Percentiles rank a stretch among this genome's conserved stretches.
These are phyloP conservation scores for Hystrix brachyura DNA, from an alignment of 2,113 vertebrate genomes.

Conservation along the genomic window DNA sequence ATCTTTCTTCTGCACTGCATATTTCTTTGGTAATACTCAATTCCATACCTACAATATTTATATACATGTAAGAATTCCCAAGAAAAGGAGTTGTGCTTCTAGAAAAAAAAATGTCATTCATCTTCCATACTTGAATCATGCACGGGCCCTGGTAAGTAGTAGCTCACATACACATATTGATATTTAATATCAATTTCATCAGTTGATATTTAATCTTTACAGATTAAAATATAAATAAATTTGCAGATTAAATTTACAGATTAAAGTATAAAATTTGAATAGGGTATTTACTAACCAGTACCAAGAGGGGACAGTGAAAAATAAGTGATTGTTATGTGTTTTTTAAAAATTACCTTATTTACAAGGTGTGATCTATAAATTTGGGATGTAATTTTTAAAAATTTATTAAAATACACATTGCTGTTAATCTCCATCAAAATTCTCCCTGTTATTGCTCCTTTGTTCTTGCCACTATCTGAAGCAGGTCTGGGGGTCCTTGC, in stretches of 20 bases:
- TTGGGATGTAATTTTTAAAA: background rate
- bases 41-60: background rate
- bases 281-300: background rate
- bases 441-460: background rate
- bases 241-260: background rate
- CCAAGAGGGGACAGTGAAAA: background rate
- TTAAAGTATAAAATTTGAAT: background rate
- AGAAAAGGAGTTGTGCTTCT: background rate
- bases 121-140: background rate
- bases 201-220: no score
- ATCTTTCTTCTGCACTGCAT: background rate
- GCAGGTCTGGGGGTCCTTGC: background rate
- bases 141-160: accelerated
- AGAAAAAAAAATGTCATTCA: background rate
- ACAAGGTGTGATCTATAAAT: background rate
- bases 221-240: no score
- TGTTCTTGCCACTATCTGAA: background rate
- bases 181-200: no score
- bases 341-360: background rate
- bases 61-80: background rate
- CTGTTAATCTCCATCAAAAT: background rate
- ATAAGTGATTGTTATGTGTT: background rate
- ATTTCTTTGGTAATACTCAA: background rate
- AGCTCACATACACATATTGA: background rate
- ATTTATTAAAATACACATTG: background rate